These are phyloP conservation scores for Jaculus jaculus DNA, from an alignment of 2,113 vertebrate genomes.

Conservation along the genomic window DNA sequence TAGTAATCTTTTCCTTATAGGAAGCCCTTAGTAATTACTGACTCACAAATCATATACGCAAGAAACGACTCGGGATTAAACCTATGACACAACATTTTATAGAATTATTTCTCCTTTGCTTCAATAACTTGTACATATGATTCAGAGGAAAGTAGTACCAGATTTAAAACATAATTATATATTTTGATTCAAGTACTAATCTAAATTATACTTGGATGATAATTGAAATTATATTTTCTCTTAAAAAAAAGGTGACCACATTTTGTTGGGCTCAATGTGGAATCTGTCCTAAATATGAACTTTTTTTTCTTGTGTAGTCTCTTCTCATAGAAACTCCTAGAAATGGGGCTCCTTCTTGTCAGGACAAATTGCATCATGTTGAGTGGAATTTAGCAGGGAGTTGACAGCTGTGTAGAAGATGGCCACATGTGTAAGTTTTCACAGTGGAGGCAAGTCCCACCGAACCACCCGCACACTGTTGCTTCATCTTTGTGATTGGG, in stretches of 20 bases:
- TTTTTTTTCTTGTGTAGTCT: neutral
- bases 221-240: conserved; percentile 48
- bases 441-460: neutral
- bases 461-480: neutral
- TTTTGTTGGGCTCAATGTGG: neutral
- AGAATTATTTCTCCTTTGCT: conserved; percentile 66
- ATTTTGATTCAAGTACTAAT: conserved; percentile 41
- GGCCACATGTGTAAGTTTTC: neutral
- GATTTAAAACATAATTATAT: conserved; percentile 44
- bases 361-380: neutral
- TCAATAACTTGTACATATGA: conserved; percentile 64
- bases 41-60: conserved; percentile 66
- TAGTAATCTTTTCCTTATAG: conserved; percentile 76
- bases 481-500: neutral
- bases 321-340: conserved; percentile 40
- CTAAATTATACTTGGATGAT: conserved; percentile 26
- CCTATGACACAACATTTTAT: conserved; percentile 68
- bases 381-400: neutral
- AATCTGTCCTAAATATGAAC: no score
- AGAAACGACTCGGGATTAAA: conserved; percentile 66
- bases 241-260: conserved; percentile 45
- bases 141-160: conserved; percentile 61
- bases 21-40: conserved; percentile 75
- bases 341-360: neutral
- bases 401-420: neutral